Percentiles rank a stretch among this genome's conserved stretches.
These are phyloP conservation scores for Lasioglossum figueresi DNA, from an alignment of 2,888 invertebrate species.

Conservation along the genomic window DNA sequence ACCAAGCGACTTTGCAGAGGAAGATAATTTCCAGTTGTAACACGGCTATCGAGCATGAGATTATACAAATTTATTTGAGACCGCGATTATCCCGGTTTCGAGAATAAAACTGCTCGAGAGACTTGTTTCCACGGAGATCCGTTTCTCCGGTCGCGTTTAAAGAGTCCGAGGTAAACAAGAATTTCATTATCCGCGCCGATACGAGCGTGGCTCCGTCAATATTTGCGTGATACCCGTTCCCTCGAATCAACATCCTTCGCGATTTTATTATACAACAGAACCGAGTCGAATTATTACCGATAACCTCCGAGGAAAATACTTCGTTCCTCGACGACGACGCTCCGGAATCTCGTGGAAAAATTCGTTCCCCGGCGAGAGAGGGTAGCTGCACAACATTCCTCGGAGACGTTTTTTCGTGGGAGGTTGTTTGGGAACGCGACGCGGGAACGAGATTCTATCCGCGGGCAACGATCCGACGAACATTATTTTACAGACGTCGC, in stretches of 20 bases:
- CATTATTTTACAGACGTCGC: conserved; percentile 10
- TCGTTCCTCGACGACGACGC: not conserved
- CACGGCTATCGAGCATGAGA: not conserved
- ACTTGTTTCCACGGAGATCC: not conserved
- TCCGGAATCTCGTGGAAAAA: not conserved
- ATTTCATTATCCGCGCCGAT: not conserved
- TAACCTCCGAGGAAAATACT: not conserved
- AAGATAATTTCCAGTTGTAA: no score
- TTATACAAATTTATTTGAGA: not conserved
- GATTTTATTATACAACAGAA: conserved; percentile 4
- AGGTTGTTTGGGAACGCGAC: not conserved
- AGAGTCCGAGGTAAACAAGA: not conserved
- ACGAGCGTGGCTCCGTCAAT: not conserved
- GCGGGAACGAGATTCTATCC: not conserved
- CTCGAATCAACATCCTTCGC: not conserved
- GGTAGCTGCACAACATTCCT: not conserved
- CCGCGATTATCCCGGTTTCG: not conserved
- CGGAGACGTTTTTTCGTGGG: not conserved
- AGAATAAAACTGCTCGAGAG: not conserved
- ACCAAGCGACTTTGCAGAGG: no score
- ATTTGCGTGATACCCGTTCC: not conserved
- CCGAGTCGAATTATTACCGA: conserved; percentile 1
- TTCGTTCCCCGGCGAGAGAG: not conserved
- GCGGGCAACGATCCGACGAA: not conserved
- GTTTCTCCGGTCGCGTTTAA: not conserved